Conservation (phyloP, 2,797 vertebrate genomes). For the Anguilla obscura region DNA sequence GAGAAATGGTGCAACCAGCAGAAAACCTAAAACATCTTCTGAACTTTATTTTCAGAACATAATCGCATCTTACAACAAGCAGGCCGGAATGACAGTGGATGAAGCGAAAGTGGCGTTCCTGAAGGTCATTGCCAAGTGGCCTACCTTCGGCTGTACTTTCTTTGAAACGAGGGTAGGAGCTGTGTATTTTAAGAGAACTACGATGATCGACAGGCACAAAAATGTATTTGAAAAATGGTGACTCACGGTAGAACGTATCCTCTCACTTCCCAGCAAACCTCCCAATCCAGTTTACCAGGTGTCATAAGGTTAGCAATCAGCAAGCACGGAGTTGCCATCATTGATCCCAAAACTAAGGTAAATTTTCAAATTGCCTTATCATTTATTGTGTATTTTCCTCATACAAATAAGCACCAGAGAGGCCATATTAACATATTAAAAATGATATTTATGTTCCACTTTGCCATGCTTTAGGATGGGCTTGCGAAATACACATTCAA, state of each 20-base stretch:
- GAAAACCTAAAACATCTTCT: constrained; percentile 1
- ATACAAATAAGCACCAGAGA: neutral
- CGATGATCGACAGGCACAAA: neutral
- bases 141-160: constrained; percentile 93
- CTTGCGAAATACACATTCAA: constrained; percentile 81
- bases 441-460: neutral
- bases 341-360: constrained; percentile 95
- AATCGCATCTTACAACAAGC: constrained; percentile 73
- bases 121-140: constrained; percentile 83
- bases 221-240: neutral
- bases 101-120: constrained; percentile 88
- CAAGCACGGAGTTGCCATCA: constrained; percentile 85
- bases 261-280: constrained; percentile 83
- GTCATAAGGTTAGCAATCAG: constrained; percentile 90
- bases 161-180: constrained; percentile 93
- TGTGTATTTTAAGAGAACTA: neutral
- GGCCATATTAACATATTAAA: neutral
- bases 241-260: constrained; percentile 2
- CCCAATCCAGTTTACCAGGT: constrained; percentile 84
- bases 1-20: neutral
- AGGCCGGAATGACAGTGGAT: constrained; percentile 73
- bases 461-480: constrained; percentile 71
- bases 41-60: constrained; percentile 73
- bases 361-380: constrained; percentile 31
- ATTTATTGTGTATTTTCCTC: neutral